Conservation (phyloP, 2,113 vertebrate genomes). For the Cromileptes altivelis region DNA sequence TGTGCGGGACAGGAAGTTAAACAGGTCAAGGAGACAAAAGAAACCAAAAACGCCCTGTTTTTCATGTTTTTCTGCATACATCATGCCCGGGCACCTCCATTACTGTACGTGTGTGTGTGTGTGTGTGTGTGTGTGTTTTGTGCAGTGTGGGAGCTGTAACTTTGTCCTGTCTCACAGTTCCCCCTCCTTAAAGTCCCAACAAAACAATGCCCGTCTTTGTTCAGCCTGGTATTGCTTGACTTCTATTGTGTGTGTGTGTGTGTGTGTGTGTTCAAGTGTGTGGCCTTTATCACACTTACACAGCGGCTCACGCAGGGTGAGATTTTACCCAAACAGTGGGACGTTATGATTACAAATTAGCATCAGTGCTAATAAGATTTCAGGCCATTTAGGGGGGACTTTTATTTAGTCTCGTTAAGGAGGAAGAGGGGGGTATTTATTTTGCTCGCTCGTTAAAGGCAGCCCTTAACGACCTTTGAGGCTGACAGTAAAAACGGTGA, state of each 20-base stretch:
- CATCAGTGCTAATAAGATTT: slow-evolving; percentile 70
- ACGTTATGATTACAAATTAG: slow-evolving; percentile 63
- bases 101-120: slow-evolving; percentile 23
- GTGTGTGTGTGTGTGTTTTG: slow-evolving; percentile 7
- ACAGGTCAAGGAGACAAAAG: slow-evolving; percentile 50
- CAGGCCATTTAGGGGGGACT: slow-evolving; percentile 29
- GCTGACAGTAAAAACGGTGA: slow-evolving; percentile 59
- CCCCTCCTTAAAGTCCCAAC: slow-evolving; percentile 18
- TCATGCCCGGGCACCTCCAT: slow-evolving; percentile 3
- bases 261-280: slow-evolving; percentile 30
- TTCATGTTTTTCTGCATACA: slow-evolving; percentile 18
- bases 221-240: slow-evolving; percentile 36
- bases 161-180: slow-evolving; percentile 61
- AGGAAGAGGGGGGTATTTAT: not conserved
- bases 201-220: slow-evolving; percentile 78
- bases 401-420: slow-evolving; percentile 48
- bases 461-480: slow-evolving; percentile 63
- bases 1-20: slow-evolving; percentile 58
- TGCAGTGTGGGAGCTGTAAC: slow-evolving; percentile 70
- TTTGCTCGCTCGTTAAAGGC: slow-evolving; percentile 58
- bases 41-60: slow-evolving; percentile 30
- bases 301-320: not conserved
- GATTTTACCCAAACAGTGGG: slow-evolving; percentile 52
- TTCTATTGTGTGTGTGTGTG: slow-evolving; percentile 20
- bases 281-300: slow-evolving; percentile 19